A percentile compares a stretch with the other conserved stretches of the same genome.
Evolutionary conservation across 1,140 invertebrate genomes (phyloP).

Genomic region (Calosoma granatense): DNA sequence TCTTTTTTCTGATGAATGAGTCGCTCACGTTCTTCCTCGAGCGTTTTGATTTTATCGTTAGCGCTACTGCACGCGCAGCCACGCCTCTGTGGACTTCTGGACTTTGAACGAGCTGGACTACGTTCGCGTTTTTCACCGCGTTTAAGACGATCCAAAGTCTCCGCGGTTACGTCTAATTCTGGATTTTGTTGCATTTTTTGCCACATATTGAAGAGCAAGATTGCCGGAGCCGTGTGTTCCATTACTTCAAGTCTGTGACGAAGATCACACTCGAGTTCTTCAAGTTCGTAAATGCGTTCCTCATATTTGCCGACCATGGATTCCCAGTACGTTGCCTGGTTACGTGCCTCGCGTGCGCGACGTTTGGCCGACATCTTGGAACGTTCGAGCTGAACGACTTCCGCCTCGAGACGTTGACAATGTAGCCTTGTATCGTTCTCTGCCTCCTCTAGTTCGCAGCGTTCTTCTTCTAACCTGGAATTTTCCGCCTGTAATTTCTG

Average conservation of each 20-base stretch:
- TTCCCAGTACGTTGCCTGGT: slow-evolving; percentile 36
- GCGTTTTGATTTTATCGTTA: neutral
- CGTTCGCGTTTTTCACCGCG: neutral
- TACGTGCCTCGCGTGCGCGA: slow-evolving; percentile 41
- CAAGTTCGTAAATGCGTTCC: slow-evolving; percentile 43
- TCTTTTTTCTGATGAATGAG: neutral
- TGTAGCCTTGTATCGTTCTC: slow-evolving; percentile 56
- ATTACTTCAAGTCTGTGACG: slow-evolving; percentile 47
- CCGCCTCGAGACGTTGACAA: slow-evolving; percentile 48
- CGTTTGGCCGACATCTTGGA: slow-evolving; percentile 29
- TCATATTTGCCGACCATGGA: slow-evolving; percentile 44
- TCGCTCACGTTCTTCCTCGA: neutral
- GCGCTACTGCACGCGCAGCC: no score
- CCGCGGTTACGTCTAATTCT: neutral
- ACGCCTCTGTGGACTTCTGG: neutral
- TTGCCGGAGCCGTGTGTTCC: slow-evolving; percentile 50
- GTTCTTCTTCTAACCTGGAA: slow-evolving; percentile 48
- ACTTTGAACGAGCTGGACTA: neutral
- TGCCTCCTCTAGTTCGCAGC: slow-evolving; percentile 55
- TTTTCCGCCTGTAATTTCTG: slow-evolving; percentile 45
- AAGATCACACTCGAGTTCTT: slow-evolving; percentile 45
- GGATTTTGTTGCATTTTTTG: slow-evolving; percentile 20
- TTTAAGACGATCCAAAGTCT: neutral
- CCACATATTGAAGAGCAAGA: slow-evolving; percentile 51
- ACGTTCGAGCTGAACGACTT: slow-evolving; percentile 40